These are phyloP conservation scores for Ranitomeya variabilis DNA, from an alignment of 2,113 vertebrate species.

Conservation along the genomic window DNA sequence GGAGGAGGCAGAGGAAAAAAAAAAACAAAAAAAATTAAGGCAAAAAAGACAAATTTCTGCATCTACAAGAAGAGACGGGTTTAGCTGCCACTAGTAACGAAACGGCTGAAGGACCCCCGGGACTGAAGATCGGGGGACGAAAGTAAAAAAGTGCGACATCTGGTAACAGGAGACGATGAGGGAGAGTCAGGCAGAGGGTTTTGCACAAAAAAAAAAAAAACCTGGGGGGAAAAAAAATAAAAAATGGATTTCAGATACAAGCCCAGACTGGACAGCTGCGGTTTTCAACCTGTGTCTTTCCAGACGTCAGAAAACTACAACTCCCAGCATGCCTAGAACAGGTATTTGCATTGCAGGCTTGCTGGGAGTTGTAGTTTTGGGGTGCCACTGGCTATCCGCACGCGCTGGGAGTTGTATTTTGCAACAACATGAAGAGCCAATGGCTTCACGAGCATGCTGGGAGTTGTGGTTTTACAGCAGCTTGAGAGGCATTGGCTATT, in stretches of 20 bases:
- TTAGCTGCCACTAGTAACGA: conserved; percentile 40
- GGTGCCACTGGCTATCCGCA: background rate
- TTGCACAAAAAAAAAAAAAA: no score
- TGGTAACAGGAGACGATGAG: background rate
- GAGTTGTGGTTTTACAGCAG: background rate
- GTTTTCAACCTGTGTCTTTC: no score
- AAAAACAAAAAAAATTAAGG: background rate
- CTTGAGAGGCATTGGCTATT: background rate
- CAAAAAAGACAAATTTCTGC: background rate
- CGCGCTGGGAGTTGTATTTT: no score
- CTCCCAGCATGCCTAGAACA: background rate
- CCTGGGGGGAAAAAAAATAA: no score
- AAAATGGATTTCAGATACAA: no score
- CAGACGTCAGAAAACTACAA: background rate
- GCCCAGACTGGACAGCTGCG: no score
- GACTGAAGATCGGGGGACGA: background rate
- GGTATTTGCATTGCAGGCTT: no score
- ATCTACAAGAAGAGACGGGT: background rate
- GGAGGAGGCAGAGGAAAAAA: background rate
- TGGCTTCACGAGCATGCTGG: background rate
- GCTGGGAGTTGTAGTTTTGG: background rate
- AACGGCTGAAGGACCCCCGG: background rate
- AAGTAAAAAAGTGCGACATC: background rate
- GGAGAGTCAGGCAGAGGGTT: no score
- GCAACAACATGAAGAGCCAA: background rate